Percentiles rank a stretch among this genome's conserved stretches.
Conservation (phyloP, 2,797 vertebrate species). For the Lateolabrax maculatus region DNA sequence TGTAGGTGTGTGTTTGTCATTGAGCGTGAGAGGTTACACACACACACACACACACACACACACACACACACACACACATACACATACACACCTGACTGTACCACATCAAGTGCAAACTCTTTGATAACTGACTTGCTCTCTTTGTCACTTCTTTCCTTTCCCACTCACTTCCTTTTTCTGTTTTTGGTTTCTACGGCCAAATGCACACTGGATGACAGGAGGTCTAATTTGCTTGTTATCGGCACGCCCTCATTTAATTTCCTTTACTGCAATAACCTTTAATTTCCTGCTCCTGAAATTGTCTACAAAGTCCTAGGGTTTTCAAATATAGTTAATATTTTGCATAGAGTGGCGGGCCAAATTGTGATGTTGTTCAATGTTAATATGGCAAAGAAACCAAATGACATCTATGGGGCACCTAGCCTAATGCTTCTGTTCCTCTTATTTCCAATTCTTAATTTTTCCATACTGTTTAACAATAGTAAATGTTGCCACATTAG, state of each 20-base stretch:
- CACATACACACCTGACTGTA: constrained; percentile 13
- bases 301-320: neutral
- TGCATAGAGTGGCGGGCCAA: neutral
- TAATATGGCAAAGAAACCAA: neutral
- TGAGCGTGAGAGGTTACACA: constrained; percentile 24
- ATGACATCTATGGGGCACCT: neutral
- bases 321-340: neutral
- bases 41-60: constrained; percentile 8
- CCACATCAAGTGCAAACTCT: neutral
- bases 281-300: neutral
- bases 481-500: neutral
- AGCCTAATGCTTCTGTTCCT: neutral
- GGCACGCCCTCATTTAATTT: neutral
- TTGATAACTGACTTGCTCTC: neutral
- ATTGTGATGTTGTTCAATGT: neutral
- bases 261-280: neutral
- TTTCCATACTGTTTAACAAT: neutral
- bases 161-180: neutral
- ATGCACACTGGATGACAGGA: neutral
- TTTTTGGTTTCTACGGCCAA: neutral
- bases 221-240: neutral
- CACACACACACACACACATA: constrained; percentile 13
- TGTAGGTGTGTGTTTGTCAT: constrained; percentile 27
- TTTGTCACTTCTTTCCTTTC: neutral
- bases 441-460: constrained; percentile 1